Evolutionary conservation across 2,888 invertebrate genomes (phyloP), one percentile per base, ranked within the genome.

Genomic region (Labia minor): DNA sequence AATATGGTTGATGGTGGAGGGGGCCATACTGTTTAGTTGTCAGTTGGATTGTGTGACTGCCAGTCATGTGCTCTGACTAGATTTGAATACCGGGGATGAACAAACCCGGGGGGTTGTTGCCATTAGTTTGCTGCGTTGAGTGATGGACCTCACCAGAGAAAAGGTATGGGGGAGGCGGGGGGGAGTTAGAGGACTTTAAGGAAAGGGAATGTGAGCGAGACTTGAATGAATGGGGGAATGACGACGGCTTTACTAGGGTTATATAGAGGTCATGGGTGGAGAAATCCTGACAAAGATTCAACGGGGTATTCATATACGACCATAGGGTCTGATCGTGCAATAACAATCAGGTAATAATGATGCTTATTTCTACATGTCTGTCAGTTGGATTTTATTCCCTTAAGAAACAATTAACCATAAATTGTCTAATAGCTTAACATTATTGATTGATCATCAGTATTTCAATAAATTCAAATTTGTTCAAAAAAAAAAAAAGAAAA

Each of bases 41-140:
- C 49, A 49, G 49, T 49, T 49, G 49, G 14, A 2, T 49, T 49
- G 49, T 49, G 49, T 49, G 49, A 49, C 49, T 49, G 49, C 49
- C 16, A 49, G 49, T 49, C 49, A 49, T 49, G 49, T n/a, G 49
- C n/a, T 49, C 49, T 49, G 49, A 49, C 49, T 49, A 49, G 49
- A 49, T 49, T 49, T 49, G 49, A 49, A 49, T 49, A 49, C 49
- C n/a, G 16, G n/a, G 49, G 49, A 49, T 49, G 14, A 49, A 49
- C 49, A 49, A 49, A 49, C 49, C 49, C 49, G 14, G 3, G 49
- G n/a, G 16, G 49, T 14, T 49, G 49, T 8, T 49, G 49, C 49
- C 49, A 49, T 49, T 49, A 49, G 49, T 49, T 14, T 49, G n/a
- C 49, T 14, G n/a, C 49, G 49, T 49, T 49, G 49, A 49, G 49